Evolutionary conservation across 1,140 invertebrate genomes (phyloP).

Genomic region (Halictus rubicundus): DNA sequence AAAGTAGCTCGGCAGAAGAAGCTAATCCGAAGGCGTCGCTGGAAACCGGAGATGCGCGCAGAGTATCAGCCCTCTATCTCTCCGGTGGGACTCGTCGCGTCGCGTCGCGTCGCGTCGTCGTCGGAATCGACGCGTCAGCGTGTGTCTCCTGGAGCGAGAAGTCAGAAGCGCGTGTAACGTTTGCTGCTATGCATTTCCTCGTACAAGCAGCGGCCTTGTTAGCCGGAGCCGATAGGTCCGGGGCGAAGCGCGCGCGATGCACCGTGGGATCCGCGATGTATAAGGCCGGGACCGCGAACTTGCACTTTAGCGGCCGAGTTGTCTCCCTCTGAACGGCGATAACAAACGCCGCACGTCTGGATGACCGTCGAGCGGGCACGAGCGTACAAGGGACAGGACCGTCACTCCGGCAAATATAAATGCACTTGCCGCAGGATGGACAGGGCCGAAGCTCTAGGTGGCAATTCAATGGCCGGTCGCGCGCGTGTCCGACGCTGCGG

Average conservation of each 20-base stretch:
- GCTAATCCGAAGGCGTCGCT: too few relatives aligned
- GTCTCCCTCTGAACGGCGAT: slow-evolving; percentile 29
- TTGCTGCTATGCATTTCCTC: slow-evolving; percentile 35
- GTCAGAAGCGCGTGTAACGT: slow-evolving; percentile 19
- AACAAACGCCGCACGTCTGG: slow-evolving; percentile 43
- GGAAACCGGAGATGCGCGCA: too few relatives aligned
- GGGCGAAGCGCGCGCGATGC: background rate
- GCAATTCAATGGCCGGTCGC: slow-evolving; percentile 50
- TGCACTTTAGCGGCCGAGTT: slow-evolving; percentile 26
- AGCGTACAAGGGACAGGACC: background rate
- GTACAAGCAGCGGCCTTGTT: slow-evolving; percentile 33
- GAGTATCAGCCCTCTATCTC: background rate
- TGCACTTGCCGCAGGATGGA: slow-evolving; percentile 24
- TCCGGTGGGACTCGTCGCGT: background rate
- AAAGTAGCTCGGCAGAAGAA: too few relatives aligned
- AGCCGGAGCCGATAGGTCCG: slow-evolving; percentile 21
- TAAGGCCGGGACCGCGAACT: slow-evolving; percentile 40
- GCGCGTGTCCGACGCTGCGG: slow-evolving; percentile 13
- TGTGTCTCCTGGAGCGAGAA: background rate
- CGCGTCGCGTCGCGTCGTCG: background rate
- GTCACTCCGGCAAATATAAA: slow-evolving; percentile 43
- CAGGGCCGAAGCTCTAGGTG: slow-evolving; percentile 35
- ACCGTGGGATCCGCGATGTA: slow-evolving; percentile 53
- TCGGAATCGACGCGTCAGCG: slow-evolving; percentile 3
- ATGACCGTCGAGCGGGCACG: slow-evolving; percentile 15